Percentiles rank a stretch among this genome's conserved stretches.
phyloP scores from a whole-genome alignment of 2,888 invertebrate genomes.

The Eledone cirrhosa region DNA sequence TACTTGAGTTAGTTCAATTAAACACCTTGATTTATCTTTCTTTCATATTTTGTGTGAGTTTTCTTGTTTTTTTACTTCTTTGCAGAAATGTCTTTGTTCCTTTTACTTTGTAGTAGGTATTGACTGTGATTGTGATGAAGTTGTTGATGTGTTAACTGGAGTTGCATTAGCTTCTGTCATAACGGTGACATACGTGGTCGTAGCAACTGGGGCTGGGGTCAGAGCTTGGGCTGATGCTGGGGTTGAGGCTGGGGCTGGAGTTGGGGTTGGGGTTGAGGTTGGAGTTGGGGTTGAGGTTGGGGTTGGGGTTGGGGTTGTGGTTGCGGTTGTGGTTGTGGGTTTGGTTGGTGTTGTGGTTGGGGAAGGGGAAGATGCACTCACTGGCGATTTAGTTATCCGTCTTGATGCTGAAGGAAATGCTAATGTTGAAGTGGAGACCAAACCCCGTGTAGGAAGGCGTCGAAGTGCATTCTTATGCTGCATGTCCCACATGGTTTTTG shows the following conservation, averaged over 20 bases:
- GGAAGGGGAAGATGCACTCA: neutral
- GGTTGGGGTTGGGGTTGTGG: neutral
- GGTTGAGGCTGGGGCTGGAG: too few relatives aligned
- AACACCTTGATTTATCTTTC: too few relatives aligned
- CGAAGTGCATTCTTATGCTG: constrained; percentile 23
- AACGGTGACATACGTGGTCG: neutral
- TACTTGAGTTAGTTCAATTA: too few relatives aligned
- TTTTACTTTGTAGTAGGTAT: too few relatives aligned
- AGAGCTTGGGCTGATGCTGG: neutral
- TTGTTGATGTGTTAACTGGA: too few relatives aligned
- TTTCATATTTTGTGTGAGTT: too few relatives aligned
- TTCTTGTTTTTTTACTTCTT: too few relatives aligned
- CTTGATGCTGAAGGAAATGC: constrained; percentile 28
- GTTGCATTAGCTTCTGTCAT: neutral
- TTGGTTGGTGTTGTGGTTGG: neutral
- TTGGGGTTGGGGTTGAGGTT: too few relatives aligned
- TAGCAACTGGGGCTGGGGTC: neutral
- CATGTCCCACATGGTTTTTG: constrained; percentile 17
- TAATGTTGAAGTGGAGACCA: constrained; percentile 20
- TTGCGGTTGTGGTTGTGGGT: too few relatives aligned
- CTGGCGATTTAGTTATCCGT: neutral
- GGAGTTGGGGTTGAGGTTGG: too few relatives aligned
- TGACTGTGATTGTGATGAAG: too few relatives aligned
- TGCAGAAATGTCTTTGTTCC: too few relatives aligned
- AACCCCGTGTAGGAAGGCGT: constrained; percentile 4